Percentiles rank a stretch among this genome's conserved stretches.
phyloP scores from a whole-genome alignment of 2,113 vertebrate species.

The Ptyas mucosa region DNA sequence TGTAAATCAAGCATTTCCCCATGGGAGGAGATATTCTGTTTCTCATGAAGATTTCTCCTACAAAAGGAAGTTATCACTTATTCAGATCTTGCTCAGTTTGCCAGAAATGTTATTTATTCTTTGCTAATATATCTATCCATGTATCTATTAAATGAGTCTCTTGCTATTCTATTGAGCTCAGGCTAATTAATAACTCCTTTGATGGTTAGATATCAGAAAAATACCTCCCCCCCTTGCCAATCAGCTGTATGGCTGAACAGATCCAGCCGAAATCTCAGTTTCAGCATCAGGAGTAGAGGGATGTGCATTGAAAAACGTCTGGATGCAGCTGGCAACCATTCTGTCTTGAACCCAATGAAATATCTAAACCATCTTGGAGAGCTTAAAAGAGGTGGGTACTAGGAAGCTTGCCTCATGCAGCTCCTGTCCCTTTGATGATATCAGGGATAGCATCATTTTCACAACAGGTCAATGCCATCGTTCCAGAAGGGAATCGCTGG shows the following conservation, averaged over 20 bases:
- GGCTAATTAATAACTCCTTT: not conserved
- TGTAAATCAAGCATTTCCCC: not conserved
- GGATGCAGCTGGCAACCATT: not conserved
- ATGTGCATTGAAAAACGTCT: no score
- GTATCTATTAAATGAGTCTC: not conserved
- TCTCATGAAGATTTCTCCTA: slow-evolving; percentile 23
- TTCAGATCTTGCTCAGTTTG: slow-evolving; percentile 25
- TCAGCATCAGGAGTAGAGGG: not conserved
- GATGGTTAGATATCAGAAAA: not conserved
- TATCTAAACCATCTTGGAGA: not conserved
- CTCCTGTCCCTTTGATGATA: not conserved
- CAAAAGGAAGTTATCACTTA: slow-evolving; percentile 50
- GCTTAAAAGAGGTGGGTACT: not conserved
- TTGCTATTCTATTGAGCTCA: not conserved
- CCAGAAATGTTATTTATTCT: not conserved
- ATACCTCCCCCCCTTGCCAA: no score
- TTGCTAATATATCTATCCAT: not conserved
- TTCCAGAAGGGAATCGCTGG: not conserved
- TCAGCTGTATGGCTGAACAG: not conserved
- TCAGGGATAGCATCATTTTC: not conserved
- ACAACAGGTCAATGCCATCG: not conserved
- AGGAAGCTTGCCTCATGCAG: not conserved
- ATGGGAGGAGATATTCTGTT: slow-evolving; percentile 31
- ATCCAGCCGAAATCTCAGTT: not conserved
- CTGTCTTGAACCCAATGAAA: not conserved